Evolutionary conservation across 2,888 invertebrate species (phyloP), one percentile per base, ranked within the genome.

Genomic region (Octodonta nipae): DNA sequence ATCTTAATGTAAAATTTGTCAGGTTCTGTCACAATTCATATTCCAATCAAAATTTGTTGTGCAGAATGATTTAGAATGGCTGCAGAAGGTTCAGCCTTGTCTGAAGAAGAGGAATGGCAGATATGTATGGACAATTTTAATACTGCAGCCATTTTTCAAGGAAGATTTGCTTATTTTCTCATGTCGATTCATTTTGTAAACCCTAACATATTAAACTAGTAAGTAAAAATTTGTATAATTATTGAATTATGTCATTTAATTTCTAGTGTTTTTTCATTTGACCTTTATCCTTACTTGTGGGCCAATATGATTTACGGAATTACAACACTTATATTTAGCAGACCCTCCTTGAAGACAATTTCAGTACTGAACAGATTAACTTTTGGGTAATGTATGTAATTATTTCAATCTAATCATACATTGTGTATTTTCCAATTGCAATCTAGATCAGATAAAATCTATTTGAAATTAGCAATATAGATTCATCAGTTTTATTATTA

Each of bases 161-260:
- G 60, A 12, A 41, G 55, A 14, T 20, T 57, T 7, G 49, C 56
- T 2, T 60, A 58, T 35, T 43, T 52, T 4, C 28, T 58, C 22
- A 58, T 59, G 58, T 60, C 60, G 4, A 37, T 58, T 17, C 50
- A 57, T 36, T 52, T 49, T 5, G 49, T 51, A 3, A 53, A 54
- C 45, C 54, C 55, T 4, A 5, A 26, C 2, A 42, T 55, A 25
- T 36, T 50, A 10, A 37, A 42, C 31, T 43, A 45, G 55, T 54
- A 46, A 35, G 35, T 31, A 31, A 13, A 10, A 22, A 30, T 11
- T 11, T 15, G 5, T 14, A 14, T 10, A 10, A 14, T 3, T 10
- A 22, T 22, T 3, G 14, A 29, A 29, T 20, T 13, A 37, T 32
- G 6, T 15, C 27, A 4, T 24, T 39, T 12, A 4, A n/a, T 7